Conservation (phyloP, 2,888 invertebrate genomes). For the Entomobrya proxima region DNA sequence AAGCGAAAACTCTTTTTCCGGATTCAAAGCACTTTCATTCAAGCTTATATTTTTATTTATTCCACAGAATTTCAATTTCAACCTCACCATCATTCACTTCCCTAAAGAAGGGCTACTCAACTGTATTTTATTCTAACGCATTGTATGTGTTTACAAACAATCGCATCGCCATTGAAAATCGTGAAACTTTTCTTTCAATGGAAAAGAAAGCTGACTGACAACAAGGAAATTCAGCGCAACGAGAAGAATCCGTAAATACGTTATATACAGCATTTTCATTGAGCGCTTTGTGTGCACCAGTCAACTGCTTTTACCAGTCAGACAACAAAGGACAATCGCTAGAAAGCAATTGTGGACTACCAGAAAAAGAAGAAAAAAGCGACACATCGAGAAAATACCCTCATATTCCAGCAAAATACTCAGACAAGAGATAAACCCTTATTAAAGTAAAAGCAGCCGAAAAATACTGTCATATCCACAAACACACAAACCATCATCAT, state of each 20-base stretch:
- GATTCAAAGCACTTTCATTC: too few species aligned
- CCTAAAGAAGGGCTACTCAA: not conserved
- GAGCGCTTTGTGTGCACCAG: not conserved
- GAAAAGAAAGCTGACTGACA: conserved; percentile 15
- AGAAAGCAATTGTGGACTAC: not conserved
- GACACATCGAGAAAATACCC: not conserved
- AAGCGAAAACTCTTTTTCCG: too few species aligned
- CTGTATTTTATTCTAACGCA: not conserved
- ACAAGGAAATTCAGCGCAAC: not conserved
- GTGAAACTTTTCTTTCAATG: not conserved
- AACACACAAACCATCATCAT: not conserved
- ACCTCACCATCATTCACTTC: not conserved
- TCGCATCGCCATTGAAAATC: not conserved
- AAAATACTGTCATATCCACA: not conserved
- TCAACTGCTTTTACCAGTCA: not conserved
- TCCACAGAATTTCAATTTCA: not conserved
- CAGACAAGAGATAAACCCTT: not conserved
- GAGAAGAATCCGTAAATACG: not conserved
- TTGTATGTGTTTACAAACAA: too few species aligned
- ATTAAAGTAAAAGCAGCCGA: not conserved
- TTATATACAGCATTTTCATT: not conserved
- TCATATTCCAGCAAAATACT: not conserved
- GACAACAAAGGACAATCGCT: not conserved
- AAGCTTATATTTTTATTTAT: not conserved
- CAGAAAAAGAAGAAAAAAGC: not conserved